These are phyloP conservation scores for Beroe forskalii DNA, from an alignment of 37 sponge, comb jelly and placozoan genomes.

Conservation along the genomic window DNA sequence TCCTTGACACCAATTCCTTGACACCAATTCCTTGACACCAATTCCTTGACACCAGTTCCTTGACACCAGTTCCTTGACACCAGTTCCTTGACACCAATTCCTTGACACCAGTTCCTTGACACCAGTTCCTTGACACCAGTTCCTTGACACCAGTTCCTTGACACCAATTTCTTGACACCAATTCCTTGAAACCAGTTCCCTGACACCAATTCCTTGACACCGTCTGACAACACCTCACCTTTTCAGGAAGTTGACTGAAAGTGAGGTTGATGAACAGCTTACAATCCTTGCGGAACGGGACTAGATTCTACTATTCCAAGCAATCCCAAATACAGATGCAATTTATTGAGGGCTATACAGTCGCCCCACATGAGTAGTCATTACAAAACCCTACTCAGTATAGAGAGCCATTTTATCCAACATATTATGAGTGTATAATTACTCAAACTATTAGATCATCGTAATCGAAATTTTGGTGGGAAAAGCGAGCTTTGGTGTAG, in stretches of 20 bases:
- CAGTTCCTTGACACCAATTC: not conserved
- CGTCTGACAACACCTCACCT: not conserved
- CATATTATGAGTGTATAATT: too few relatives aligned
- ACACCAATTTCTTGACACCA: not conserved
- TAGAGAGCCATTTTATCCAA: too few relatives aligned
- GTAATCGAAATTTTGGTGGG: too few relatives aligned
- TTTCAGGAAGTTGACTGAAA: constrained; percentile 60
- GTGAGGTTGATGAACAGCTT: constrained; percentile 35
- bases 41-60: not conserved
- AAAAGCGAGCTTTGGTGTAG: too few relatives aligned
- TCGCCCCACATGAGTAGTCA: too few relatives aligned
- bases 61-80: not conserved
- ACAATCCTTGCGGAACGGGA: constrained; percentile 41
- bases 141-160: not conserved
- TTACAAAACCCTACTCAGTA: too few relatives aligned
- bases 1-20: not conserved
- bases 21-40: not conserved
- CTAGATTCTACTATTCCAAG: not conserved
- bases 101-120: not conserved
- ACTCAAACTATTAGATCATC: too few relatives aligned
- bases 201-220: not conserved
- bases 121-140: not conserved
- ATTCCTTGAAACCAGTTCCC: not conserved
- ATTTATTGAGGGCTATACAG: too few relatives aligned
- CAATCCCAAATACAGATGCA: not conserved